Evolutionary conservation across 2,888 invertebrate species (phyloP), one percentile per base, ranked within the genome.

Genomic region (Coremacera marginata): DNA sequence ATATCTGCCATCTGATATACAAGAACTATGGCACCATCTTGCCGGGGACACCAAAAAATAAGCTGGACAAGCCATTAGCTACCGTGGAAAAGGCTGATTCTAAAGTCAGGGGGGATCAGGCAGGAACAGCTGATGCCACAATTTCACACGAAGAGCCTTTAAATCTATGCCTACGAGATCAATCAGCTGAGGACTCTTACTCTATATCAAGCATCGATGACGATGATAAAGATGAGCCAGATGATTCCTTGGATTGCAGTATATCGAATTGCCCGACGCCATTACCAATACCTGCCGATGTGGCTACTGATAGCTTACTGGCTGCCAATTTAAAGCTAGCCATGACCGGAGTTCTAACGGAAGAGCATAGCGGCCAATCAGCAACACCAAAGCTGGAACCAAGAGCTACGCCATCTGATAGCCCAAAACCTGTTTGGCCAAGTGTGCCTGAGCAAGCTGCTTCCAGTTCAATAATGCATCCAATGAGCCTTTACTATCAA

Each of bases 1-100:
- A 96, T 85, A 97, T 97, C 81, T 96, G 96, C 82, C 96, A 96
- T 85, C 90, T 96, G 62, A 96, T 96, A 82, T 96, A 96, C 85
- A 96, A 96, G 87, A 96, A 96, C 88, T 96, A 96, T 86, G 96
- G 96, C 3, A 96, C 95, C 0, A 95, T 96, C 16, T 92, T 95
- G 70, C 95, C 95, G 0, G 94, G 94, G 0, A 94, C 94, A 9
- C 94, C 94, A 0, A 91, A 51, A 22, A 34, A 14, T 5, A 22
- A 68, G 5, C 51, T 27, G 5, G 22, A 31, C 62, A 27, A 16
- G 31, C 63, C 63, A 16, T 14, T 5, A n/a, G 14, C 27, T 44
- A 14, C 44, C 7, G 16, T 31, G 16, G 27, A 27, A 9, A 51
- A 8, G 3, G 51, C 63, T 1, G 2, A 19, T 55, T 27, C 51